Evolutionary conservation across 2,888 invertebrate species (phyloP).

Genomic region (Oligia latruncula): DNA sequence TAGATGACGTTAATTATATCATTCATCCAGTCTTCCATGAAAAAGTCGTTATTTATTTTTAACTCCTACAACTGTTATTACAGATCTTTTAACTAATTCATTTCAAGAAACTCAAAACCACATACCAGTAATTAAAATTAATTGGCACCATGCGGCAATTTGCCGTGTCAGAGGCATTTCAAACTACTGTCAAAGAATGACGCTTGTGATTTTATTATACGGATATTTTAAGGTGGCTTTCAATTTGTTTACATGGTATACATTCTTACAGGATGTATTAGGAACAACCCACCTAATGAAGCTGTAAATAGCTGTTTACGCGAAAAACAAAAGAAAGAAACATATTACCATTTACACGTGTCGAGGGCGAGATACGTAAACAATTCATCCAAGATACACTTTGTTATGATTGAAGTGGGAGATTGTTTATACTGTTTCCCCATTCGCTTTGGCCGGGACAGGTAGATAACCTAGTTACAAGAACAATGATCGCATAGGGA

Average conservation of each 20-base stretch:
- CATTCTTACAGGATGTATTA: neutral
- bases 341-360: slow-evolving; percentile 28
- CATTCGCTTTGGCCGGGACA: slow-evolving; percentile 38
- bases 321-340: slow-evolving; percentile 26
- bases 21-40: neutral
- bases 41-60: neutral
- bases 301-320: neutral
- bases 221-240: neutral
- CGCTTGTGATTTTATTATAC: neutral
- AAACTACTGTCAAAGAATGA: neutral
- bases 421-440: slow-evolving; percentile 51
- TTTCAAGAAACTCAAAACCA: neutral
- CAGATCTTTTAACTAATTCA: neutral
- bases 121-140: neutral
- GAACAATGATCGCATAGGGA: slow-evolving; percentile 34
- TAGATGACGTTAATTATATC: neutral
- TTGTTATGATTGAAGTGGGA: slow-evolving; percentile 46
- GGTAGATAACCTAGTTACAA: slow-evolving; percentile 60
- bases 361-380: slow-evolving; percentile 44
- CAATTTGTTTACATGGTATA: neutral
- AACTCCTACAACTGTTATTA: neutral
- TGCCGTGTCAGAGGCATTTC: neutral
- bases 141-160: neutral
- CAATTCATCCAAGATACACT: slow-evolving; percentile 42
- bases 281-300: neutral